Conservation (phyloP, 2,113 vertebrate species). For the Anthoscopus minutus region DNA sequence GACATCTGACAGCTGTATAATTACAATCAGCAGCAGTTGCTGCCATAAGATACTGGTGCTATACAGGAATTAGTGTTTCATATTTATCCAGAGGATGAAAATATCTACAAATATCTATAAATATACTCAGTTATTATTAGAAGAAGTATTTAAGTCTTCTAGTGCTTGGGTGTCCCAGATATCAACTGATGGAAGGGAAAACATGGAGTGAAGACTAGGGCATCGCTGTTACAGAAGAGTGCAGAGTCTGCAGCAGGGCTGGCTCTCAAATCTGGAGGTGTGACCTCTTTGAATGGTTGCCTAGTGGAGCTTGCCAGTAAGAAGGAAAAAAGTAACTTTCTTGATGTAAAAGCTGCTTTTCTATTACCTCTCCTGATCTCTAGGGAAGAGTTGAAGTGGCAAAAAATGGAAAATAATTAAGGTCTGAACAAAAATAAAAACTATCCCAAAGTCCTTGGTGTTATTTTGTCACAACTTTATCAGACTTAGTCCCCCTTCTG, state of each 20-base stretch:
- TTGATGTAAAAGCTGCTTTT: background rate
- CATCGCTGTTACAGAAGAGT: background rate
- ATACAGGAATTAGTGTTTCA: background rate
- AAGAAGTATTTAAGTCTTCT: background rate
- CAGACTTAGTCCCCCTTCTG: background rate
- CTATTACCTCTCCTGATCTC: background rate
- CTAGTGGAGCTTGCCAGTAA: background rate
- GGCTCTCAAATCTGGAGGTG: background rate
- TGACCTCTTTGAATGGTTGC: background rate
- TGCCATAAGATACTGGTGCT: background rate
- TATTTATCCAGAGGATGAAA: slow-evolving; percentile 10
- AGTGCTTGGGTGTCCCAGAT: background rate
- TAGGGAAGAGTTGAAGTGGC: background rate
- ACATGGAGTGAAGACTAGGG: background rate
- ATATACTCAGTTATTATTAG: slow-evolving; percentile 11
- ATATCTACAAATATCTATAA: background rate
- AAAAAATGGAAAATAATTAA: background rate
- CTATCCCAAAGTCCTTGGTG: background rate
- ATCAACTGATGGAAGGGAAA: background rate
- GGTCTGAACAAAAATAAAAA: background rate
- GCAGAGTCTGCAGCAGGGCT: background rate
- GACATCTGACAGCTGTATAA: background rate
- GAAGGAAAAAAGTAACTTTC: background rate
- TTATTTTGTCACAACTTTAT: background rate
- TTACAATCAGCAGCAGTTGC: background rate